These are phyloP conservation scores for Xestoiulus laeticollis DNA, from an alignment of 2,888 invertebrate genomes.

Conservation along the genomic window DNA sequence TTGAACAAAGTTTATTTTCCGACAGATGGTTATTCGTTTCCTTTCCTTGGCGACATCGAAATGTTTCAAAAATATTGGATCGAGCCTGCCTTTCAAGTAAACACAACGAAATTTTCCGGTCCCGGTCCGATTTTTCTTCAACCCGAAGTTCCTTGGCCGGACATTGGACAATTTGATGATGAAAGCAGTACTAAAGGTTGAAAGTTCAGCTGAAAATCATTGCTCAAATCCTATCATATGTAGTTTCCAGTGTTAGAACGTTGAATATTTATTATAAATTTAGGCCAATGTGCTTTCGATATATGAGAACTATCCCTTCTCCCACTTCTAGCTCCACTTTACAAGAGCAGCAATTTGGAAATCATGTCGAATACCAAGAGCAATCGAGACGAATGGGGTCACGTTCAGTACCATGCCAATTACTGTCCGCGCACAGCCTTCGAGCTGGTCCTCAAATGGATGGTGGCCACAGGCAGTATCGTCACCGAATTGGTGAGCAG, in stretches of 20 bases:
- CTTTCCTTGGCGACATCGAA: conserved; percentile 73
- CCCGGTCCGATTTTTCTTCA: conserved; percentile 30
- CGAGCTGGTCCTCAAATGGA: conserved; percentile 96
- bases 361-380: conserved; percentile 85
- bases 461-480: conserved; percentile 93
- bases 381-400: conserved; percentile 95
- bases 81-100: conserved; percentile 77
- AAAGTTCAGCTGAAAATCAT: no score
- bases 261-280: background rate
- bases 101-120: background rate
- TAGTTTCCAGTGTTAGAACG: background rate
- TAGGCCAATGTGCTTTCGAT: background rate
- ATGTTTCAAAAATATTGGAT: conserved; percentile 92
- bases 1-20: no score
- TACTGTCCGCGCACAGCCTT: conserved; percentile 91
- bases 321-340: conserved; percentile 62
- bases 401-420: conserved; percentile 87
- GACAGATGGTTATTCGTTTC: background rate
- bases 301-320: background rate
- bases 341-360: conserved; percentile 86
- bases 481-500: conserved; percentile 83
- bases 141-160: conserved; percentile 39
- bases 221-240: background rate
- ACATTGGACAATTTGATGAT: background rate
- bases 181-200: background rate